Evolutionary conservation across 1,140 invertebrate species (phyloP).

Genomic region (Philopotamus ludificatus): DNA sequence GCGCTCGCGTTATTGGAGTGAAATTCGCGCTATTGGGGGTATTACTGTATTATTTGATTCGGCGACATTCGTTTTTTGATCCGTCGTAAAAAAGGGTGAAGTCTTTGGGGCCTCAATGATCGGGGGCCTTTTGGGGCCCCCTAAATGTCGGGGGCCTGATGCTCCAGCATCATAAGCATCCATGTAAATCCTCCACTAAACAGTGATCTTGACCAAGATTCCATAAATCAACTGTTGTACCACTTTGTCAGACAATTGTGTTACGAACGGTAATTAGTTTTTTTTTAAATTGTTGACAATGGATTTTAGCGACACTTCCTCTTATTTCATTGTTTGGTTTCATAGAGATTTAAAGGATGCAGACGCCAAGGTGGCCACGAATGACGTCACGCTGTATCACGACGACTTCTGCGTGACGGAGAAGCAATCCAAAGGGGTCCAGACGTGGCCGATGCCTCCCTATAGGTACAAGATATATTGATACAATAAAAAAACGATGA

Average conservation of each 20-base stretch:
- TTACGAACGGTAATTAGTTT: background rate
- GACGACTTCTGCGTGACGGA: slow-evolving; percentile 23
- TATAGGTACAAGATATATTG: slow-evolving; percentile 25
- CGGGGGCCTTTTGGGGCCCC: no score
- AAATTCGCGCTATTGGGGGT: no score
- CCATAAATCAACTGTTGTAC: no score
- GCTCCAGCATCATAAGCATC: no score
- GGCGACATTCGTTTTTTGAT: no score
- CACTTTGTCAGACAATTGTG: background rate
- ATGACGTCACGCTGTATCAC: slow-evolving; percentile 7
- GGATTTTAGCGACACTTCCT: background rate
- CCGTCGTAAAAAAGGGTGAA: no score
- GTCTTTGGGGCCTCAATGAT: no score
- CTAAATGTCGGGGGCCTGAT: no score
- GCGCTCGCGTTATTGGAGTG: no score
- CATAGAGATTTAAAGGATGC: background rate
- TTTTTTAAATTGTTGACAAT: background rate
- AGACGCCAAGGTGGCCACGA: background rate
- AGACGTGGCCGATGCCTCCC: slow-evolving; percentile 32
- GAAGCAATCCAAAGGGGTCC: slow-evolving; percentile 32
- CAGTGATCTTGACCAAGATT: no score
- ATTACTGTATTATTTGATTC: no score
- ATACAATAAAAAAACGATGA: background rate
- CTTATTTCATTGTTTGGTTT: background rate
- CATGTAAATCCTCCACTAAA: no score